phyloP scores from a whole-genome alignment of 1,140 invertebrate species.

The Orchesella cincta region DNA sequence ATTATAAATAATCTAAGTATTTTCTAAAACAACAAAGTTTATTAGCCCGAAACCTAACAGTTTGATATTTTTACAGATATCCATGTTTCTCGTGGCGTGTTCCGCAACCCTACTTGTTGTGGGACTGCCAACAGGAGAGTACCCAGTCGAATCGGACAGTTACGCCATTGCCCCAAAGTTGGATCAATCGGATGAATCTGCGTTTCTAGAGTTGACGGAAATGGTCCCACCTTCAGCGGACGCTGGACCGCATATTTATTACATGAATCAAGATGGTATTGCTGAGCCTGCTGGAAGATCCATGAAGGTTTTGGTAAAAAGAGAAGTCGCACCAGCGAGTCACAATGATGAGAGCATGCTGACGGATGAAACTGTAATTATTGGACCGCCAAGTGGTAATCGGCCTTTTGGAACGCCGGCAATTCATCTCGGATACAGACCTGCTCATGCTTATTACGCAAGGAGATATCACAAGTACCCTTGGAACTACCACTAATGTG shows the following conservation, averaged over 20 bases:
- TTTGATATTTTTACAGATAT: too few relatives aligned
- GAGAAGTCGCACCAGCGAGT: not conserved
- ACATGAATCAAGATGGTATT: slow-evolving; percentile 5
- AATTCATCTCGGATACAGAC: not conserved
- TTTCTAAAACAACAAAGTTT: too few relatives aligned
- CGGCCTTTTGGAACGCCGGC: not conserved
- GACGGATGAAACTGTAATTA: slow-evolving; percentile 3
- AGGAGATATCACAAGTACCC: slow-evolving; percentile 22
- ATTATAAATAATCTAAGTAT: too few relatives aligned
- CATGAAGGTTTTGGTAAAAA: not conserved
- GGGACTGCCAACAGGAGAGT: too few relatives aligned
- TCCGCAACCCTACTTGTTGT: too few relatives aligned
- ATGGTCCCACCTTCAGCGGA: not conserved
- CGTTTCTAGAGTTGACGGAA: not conserved
- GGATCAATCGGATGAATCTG: not conserved
- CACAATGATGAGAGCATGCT: not conserved
- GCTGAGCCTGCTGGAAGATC: not conserved
- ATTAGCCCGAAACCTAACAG: too few relatives aligned
- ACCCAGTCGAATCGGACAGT: too few relatives aligned
- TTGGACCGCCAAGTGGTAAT: not conserved
- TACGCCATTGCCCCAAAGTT: not conserved
- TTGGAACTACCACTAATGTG: slow-evolving; percentile 13
- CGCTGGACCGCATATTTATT: not conserved
- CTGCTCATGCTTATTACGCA: slow-evolving; percentile 18
- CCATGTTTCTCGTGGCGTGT: too few relatives aligned